Base-by-base conservation (phyloP, 1,140 invertebrate genomes). In the Rhysida immarginata region DNA sequence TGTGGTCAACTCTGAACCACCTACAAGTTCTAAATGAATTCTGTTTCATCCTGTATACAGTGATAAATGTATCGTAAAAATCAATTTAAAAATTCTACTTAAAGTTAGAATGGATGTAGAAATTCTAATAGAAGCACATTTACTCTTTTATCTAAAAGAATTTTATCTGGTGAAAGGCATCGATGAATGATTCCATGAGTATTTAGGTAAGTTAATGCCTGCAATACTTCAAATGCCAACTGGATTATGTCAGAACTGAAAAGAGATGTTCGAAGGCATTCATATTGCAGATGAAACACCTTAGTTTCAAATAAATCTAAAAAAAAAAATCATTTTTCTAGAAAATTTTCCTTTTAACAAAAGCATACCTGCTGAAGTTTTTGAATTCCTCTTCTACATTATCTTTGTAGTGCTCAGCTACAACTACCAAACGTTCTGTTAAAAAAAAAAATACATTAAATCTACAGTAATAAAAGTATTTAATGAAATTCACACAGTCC, bases 361-460 rank as follows among this genome's bases (percentile, higher is more conserved):
- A n/a, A n/a, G n/a, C n/a, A n/a, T n/a, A n/a, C n/a, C n/a, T n/a
- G n/a, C n/a, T n/a, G n/a, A n/a, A n/a, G n/a, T n/a, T n/a, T n/a
- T 27, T 18, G 24, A n/a, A 54, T 13, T 50, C 20, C 29, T 48
- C 5, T 23, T 52, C 25, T 5, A 53, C 2, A 48, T 24, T 49
- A 48, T 11, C 29, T 55, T 55, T 80, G 70, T 83, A 81, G 60
- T 85, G 84, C 73, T 96, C 91, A 26, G 84, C 81, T 1, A 96
- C 87, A 14, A 94, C 80, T 52, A 95, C 82, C 35, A 89, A 84
- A 64, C 91, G 76, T 72, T 96, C 91, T 94, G 69, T 59, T 79
- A 76, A n/a, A n/a, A n/a, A 65, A 59, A 58, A 64, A 60, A 63
- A 2, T 2, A 3, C 13, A 48, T 18, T 45, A 45, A 50, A 26